Percentiles rank a stretch among this genome's conserved stretches.
Conservation (phyloP, 1,140 invertebrate species). For the Temnothorax curvispinosus region DNA sequence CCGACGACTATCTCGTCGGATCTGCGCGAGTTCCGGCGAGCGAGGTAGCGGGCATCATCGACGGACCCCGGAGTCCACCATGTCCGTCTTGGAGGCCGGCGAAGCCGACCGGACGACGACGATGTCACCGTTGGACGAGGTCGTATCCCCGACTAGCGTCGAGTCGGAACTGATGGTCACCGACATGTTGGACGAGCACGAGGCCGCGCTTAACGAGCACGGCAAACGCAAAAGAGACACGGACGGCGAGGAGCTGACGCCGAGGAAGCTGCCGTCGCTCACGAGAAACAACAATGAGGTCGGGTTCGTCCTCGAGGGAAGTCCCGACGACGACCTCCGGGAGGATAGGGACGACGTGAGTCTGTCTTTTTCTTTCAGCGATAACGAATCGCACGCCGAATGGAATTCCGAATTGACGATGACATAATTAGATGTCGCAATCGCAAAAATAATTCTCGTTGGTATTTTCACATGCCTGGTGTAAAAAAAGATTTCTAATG, state of each 20-base stretch:
- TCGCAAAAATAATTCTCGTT: not conserved
- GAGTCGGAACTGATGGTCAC: constrained; percentile 82
- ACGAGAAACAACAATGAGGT: constrained; percentile 87
- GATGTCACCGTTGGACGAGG: constrained; percentile 84
- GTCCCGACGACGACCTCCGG: constrained; percentile 82
- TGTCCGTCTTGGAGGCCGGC: constrained; percentile 80
- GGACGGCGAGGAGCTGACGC: constrained; percentile 83
- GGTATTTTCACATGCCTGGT: not conserved
- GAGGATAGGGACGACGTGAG: constrained; percentile 86
- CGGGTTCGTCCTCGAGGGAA: constrained; percentile 87
- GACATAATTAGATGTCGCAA: not conserved
- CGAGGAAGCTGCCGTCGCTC: constrained; percentile 84
- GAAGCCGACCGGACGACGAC: constrained; percentile 76
- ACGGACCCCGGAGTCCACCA: constrained; percentile 57
- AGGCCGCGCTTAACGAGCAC: constrained; percentile 72
- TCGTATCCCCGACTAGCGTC: constrained; percentile 81
- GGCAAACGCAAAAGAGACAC: constrained; percentile 81
- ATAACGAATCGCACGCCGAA: not conserved
- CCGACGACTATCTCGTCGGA: constrained; percentile 21
- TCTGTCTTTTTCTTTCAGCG: constrained; percentile 57
- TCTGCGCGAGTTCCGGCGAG: constrained; percentile 53
- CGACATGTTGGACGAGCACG: constrained; percentile 83
- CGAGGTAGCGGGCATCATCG: constrained; percentile 34
- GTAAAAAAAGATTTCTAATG: not conserved
- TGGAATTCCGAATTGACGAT: not conserved